A percentile compares a stretch with the other conserved stretches of the same genome.
These are phyloP conservation scores for Perodicticus potto DNA, from an alignment of 2,797 vertebrate species.

Conservation along the genomic window DNA sequence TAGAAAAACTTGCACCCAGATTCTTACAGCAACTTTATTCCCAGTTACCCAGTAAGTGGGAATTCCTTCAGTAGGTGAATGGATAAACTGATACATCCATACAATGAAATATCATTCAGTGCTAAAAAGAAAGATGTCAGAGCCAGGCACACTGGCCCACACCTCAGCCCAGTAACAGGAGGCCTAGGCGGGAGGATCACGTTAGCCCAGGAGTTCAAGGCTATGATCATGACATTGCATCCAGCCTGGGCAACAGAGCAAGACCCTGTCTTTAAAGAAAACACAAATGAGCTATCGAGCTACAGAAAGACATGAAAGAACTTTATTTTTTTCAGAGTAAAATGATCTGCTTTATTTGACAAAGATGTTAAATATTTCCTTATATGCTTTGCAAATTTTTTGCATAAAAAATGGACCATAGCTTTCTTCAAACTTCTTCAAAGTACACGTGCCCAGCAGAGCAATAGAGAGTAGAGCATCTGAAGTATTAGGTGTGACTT, in stretches of 20 bases:
- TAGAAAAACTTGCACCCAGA: background rate
- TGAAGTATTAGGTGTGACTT: constrained; percentile 88
- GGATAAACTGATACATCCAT: background rate
- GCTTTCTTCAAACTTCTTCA: constrained; percentile 40
- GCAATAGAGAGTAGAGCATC: background rate
- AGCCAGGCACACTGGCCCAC: no score
- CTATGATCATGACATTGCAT: no score
- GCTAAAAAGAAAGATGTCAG: background rate
- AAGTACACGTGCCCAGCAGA: background rate
- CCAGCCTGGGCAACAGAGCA: no score
- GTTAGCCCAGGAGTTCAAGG: no score
- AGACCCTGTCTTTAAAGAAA: no score
- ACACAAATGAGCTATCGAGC: background rate
- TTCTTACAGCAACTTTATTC: background rate
- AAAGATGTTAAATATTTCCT: constrained; percentile 55
- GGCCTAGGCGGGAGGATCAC: no score
- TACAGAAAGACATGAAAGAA: background rate
- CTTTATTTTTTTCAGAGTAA: constrained; percentile 37
- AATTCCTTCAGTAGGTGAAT: background rate
- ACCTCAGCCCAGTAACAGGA: no score
- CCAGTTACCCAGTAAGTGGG: background rate
- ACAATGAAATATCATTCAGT: background rate
- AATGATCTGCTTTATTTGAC: constrained; percentile 71
- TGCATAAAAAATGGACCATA: constrained; percentile 51
- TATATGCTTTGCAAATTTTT: constrained; percentile 21